Percentiles rank a stretch among this genome's conserved stretches.
phyloP scores from a whole-genome alignment of 2,113 vertebrate genomes.

The Apteryx owenii region DNA sequence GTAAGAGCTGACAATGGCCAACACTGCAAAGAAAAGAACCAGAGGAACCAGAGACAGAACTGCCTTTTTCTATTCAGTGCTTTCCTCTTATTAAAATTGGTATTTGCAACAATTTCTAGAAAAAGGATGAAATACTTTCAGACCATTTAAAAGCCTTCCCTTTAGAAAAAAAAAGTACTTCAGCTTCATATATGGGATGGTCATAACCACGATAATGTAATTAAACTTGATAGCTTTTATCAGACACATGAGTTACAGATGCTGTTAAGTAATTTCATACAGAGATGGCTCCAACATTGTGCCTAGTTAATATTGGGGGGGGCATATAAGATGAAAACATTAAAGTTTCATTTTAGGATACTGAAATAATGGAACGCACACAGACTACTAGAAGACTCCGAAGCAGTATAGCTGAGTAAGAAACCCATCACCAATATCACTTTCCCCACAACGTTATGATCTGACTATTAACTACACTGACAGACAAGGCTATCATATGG shows the following conservation, averaged over 20 bases:
- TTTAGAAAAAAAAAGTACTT: too few species aligned
- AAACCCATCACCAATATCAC: not conserved
- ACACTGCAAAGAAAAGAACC: not conserved
- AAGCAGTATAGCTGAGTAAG: not conserved
- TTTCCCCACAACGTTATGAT: not conserved
- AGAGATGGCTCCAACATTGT: not conserved
- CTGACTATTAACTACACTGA: not conserved
- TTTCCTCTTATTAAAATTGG: not conserved
- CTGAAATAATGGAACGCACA: not conserved
- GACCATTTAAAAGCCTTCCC: not conserved
- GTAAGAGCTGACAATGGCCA: not conserved
- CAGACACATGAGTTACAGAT: not conserved
- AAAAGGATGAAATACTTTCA: not conserved
- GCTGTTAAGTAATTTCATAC: not conserved
- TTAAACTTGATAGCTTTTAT: too few species aligned
- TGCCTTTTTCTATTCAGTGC: not conserved
- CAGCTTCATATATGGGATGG: too few species aligned
- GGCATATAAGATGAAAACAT: not conserved
- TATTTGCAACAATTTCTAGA: not conserved
- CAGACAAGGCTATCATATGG: not conserved
- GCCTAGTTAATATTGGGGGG: rapidly evolving
- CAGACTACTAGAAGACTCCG: not conserved
- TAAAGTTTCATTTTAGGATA: not conserved
- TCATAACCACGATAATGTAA: too few species aligned
- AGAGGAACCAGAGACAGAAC: not conserved